Conservation (phyloP, 2,797 vertebrate genomes). For the Mus spretus region DNA sequence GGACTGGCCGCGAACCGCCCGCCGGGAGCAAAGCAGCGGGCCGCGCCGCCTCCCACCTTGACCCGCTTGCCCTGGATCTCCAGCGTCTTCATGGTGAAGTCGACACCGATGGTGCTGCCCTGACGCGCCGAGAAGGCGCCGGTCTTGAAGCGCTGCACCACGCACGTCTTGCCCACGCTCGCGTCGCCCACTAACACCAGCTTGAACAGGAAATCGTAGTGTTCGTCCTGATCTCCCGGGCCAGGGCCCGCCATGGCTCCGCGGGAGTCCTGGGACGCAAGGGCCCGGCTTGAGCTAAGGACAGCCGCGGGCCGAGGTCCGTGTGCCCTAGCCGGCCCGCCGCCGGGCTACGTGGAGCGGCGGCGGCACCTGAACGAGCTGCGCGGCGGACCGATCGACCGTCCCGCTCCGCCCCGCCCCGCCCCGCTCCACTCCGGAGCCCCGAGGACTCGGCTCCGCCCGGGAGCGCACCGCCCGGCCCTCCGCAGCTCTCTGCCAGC, state of each 20-base stretch:
- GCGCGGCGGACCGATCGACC: constrained; percentile 69
- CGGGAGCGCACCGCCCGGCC: background rate
- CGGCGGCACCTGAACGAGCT: constrained; percentile 82
- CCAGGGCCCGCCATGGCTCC: constrained; percentile 86
- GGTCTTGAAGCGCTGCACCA: constrained; percentile 93
- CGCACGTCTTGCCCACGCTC: constrained; percentile 93
- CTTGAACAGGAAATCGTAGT: constrained; percentile 93
- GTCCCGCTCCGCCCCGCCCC: constrained; percentile 9
- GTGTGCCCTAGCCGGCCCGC: constrained; percentile 75
- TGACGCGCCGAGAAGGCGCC: constrained; percentile 92
- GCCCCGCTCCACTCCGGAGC: background rate
- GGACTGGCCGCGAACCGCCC: background rate
- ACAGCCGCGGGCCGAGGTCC: constrained; percentile 54
- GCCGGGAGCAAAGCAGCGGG: background rate
- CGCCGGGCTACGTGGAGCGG: constrained; percentile 77
- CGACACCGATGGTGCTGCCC: constrained; percentile 93
- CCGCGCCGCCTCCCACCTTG: constrained; percentile 88
- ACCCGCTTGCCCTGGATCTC: constrained; percentile 93
- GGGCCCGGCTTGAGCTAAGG: background rate
- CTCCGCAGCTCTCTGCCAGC: background rate
- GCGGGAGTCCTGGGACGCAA: constrained; percentile 5
- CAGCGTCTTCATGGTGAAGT: constrained; percentile 94
- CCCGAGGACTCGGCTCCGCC: constrained; percentile 35
- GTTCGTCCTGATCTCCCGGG: constrained; percentile 89
- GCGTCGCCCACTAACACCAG: constrained; percentile 93